These are phyloP conservation scores for Grammomys surdaster DNA, from an alignment of 2,113 vertebrate species.

Conservation along the genomic window DNA sequence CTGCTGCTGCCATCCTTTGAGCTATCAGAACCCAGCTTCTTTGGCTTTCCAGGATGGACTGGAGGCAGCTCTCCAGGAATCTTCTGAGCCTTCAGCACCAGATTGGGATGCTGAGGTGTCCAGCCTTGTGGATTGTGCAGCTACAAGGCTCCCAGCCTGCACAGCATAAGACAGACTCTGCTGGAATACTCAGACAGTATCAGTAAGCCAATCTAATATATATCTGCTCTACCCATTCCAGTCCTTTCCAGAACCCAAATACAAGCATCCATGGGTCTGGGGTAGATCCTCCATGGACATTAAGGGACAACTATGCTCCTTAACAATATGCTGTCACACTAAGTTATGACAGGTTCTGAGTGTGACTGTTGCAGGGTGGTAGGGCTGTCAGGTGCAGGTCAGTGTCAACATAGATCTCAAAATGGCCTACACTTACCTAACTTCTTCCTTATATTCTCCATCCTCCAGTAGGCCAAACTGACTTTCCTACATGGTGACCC, in stretches of 20 bases:
- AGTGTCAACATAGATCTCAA: background rate
- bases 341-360: rapidly evolving
- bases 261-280: background rate
- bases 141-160: background rate
- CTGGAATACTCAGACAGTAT: background rate
- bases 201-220: background rate
- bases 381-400: background rate
- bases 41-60: background rate
- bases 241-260: background rate
- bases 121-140: background rate
- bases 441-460: rapidly evolving
- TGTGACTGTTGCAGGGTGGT: background rate
- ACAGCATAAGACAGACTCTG: background rate
- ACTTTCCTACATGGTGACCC: rapidly evolving
- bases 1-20: background rate
- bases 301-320: background rate
- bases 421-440: background rate
- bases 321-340: no score
- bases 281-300: background rate
- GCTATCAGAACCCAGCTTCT: background rate
- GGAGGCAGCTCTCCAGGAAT: background rate
- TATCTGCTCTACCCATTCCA: background rate
- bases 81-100: background rate
- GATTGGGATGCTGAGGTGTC: background rate
- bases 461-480: rapidly evolving